These are phyloP conservation scores for Drosophila birchii DNA, from an alignment of 2,888 invertebrate genomes.

Conservation along the genomic window DNA sequence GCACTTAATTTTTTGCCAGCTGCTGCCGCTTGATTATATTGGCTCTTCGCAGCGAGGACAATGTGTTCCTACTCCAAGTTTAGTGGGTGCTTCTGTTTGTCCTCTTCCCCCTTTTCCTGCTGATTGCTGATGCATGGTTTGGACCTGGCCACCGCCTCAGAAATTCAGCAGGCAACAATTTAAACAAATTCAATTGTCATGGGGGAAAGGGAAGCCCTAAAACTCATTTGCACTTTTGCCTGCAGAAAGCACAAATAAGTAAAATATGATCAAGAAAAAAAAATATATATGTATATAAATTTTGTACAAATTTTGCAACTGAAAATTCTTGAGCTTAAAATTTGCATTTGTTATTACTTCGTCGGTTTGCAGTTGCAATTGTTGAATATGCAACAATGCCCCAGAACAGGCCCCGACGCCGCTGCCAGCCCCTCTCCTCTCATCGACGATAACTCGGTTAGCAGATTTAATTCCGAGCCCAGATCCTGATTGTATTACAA, in stretches of 20 bases:
- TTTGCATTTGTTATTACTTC: constrained; percentile 80
- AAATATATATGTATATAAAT: constrained; percentile 33
- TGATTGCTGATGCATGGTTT: constrained; percentile 45
- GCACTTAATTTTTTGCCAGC: constrained; percentile 62
- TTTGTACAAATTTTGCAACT: constrained; percentile 61
- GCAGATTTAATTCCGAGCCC: constrained; percentile 71
- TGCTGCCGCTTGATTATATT: constrained; percentile 75
- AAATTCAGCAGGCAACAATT: constrained; percentile 58
- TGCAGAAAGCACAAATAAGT: constrained; percentile 39
- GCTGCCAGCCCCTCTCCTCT: background rate
- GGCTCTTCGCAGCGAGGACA: constrained; percentile 54
- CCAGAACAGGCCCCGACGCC: constrained; percentile 22
- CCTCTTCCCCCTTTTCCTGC: constrained; percentile 2
- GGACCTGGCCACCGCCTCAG: constrained; percentile 13
- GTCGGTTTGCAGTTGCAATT: constrained; percentile 72
- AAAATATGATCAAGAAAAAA: constrained; percentile 20
- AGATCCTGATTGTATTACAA: constrained; percentile 70
- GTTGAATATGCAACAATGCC: constrained; percentile 75
- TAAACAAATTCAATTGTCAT: constrained; percentile 71
- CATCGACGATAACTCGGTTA: constrained; percentile 45
- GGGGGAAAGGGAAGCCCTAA: constrained; percentile 10
- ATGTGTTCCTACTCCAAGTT: constrained; percentile 49
- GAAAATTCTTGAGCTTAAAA: constrained; percentile 74
- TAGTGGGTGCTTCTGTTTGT: constrained; percentile 27
- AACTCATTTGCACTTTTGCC: constrained; percentile 67